A percentile compares a stretch with the other conserved stretches of the same genome.
Evolutionary conservation across 2,113 vertebrate species (phyloP).

Genomic region (Toxotes chatareus): DNA sequence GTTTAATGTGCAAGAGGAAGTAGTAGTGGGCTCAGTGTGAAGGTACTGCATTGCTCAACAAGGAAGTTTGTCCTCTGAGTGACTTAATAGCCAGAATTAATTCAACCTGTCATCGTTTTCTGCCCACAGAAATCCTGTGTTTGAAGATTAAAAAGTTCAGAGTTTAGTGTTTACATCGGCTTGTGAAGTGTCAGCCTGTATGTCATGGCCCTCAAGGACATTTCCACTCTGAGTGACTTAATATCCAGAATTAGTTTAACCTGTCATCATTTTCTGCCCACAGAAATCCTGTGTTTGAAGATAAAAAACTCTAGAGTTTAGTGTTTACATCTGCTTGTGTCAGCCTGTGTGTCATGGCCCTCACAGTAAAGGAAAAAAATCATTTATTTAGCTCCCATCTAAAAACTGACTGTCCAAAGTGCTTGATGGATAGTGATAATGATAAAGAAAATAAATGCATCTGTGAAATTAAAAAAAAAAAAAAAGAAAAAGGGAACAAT

Average conservation of each 20-base stretch:
- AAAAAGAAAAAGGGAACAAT: background rate
- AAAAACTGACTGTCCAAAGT: background rate
- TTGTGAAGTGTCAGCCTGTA: background rate
- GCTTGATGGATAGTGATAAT: background rate
- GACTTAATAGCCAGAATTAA: constrained; percentile 18
- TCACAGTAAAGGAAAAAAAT: background rate
- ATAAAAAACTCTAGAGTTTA: constrained; percentile 10
- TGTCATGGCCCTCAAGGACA: constrained; percentile 43
- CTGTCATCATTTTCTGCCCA: background rate
- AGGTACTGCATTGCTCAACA: constrained; percentile 42
- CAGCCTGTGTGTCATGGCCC: background rate
- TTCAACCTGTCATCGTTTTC: background rate
- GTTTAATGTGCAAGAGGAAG: constrained; percentile 60
- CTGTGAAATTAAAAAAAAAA: too few species aligned
- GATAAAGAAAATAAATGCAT: background rate
- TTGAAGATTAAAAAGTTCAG: constrained; percentile 13
- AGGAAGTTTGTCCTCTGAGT: constrained; percentile 52
- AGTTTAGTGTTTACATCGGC: background rate
- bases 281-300: background rate
- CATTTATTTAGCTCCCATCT: background rate
- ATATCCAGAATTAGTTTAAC: constrained; percentile 13
- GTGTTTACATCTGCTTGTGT: background rate
- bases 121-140: background rate
- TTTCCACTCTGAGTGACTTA: constrained; percentile 26
- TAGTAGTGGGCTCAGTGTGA: background rate